Conservation (phyloP, 2,113 vertebrate genomes). For the Paralichthys olivaceus region DNA sequence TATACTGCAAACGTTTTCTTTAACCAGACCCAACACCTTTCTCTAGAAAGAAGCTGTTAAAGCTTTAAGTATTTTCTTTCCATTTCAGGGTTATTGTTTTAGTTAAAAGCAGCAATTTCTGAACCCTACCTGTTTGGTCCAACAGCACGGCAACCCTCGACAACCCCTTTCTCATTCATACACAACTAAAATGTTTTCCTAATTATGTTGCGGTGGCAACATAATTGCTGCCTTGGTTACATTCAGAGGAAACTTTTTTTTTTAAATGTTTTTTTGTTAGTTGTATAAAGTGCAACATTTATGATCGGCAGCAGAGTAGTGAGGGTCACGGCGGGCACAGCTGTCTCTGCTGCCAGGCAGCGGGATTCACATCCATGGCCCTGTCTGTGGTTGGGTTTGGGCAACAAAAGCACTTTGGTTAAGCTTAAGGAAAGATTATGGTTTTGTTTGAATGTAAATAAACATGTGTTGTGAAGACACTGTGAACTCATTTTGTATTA, state of each 20-base stretch:
- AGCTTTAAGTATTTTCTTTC: background rate
- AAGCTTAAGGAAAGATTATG: constrained; percentile 14
- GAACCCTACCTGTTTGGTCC: background rate
- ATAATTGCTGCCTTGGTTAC: background rate
- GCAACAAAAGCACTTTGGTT: background rate
- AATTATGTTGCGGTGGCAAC: background rate
- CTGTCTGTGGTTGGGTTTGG: constrained; percentile 1
- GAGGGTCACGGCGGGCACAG: background rate
- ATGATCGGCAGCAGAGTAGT: background rate
- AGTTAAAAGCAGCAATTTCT: background rate
- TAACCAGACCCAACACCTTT: constrained; percentile 8
- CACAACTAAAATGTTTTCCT: background rate
- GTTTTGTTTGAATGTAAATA: constrained; percentile 10
- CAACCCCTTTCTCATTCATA: background rate
- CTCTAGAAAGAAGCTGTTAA: background rate
- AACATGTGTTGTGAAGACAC: background rate
- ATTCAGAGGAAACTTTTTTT: constrained; percentile 1
- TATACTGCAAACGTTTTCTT: constrained; percentile 14
- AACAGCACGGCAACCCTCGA: background rate
- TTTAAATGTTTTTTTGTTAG: background rate
- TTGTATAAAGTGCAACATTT: constrained; percentile 1
- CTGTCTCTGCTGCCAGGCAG: background rate
- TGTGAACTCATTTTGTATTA: background rate
- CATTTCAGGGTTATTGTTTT: background rate
- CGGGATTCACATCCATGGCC: background rate